Evolutionary conservation across 30 jellyfish, hydroid and myxozoan genomes (phyloP), one percentile per base, ranked within the genome.

Genomic region (Hydra vulgaris): DNA sequence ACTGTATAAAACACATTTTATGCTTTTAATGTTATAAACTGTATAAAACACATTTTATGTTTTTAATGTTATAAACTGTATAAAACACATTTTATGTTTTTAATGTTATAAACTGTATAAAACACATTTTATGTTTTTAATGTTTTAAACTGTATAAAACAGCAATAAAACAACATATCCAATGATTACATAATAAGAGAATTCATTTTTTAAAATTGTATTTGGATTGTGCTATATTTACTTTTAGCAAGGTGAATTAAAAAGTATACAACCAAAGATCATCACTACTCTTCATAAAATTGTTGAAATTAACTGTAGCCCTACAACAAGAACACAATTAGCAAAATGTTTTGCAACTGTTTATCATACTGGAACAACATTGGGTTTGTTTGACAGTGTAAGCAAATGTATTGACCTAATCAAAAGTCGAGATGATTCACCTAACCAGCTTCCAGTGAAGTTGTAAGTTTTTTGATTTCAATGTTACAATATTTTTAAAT

Each of bases 291-390:
- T 90, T n/a, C 83, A 80, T 73, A 90, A 89, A 76, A 88, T 79
- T 76, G 40, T 85, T 16, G 82, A 83, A 52, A 80, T 88, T 52
- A 90, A 90, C 67, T 85, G 97, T 66, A 90, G 95, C 40, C 95
- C 97, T 21, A 95, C 95, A 21, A 86, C 95, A n/a, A 56, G 95
- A 74, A 92, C 79, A 22, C 97, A 90, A 56, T 72, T 90, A 19
- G 83, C 94, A 73, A 85, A 78, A 82, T 90, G 97, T 77, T 85
- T 85, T 84, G 89, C 97, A 24, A 74, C 88, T 27, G 70, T 90
- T 18, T 81, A 70, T 79, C 79, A 70, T 70, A 80, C 77, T 27
- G 94, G 89, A 21, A 82, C 95, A 27, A 73, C 97, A 15, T 23
- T 70, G 69, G 97, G 94, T 0, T 79, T 90, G 7, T 90, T 90